Base-by-base conservation (phyloP, 2,113 vertebrate species). In the Aegithalos caudatus region DNA sequence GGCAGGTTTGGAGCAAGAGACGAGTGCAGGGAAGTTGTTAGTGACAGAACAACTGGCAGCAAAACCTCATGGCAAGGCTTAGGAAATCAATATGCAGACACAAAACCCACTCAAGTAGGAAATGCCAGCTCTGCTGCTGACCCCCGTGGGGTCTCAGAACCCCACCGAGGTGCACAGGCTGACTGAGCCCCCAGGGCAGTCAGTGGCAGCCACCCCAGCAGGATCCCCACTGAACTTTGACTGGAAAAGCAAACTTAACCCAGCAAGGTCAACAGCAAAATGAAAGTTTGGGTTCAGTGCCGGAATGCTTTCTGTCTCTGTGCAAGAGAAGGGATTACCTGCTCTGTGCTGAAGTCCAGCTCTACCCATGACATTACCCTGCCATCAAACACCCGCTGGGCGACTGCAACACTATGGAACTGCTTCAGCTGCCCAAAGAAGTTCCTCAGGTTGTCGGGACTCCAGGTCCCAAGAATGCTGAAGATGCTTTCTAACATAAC, bases 401-500 rank as follows among this genome's bases (percentile, higher is more conserved):
- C 27, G 1, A 0, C 33, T 22, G 98, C 95, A 12, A 99, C 96
- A 0, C 6, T 2, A 9, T 84, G 66, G 60, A 99, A 99, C 96
- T 99, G 99, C 6, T 0, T 33, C 4, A 99, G 96, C 64, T 99
- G 99, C 7, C 0, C 15, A 3, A 97, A 3, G 42, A 99, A 99
- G 94, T 35, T 98, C 27, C 8, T 87, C 33, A 99, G 14, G 66
- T 99, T 99, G 44, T 79, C 22, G 1, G 27, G 33, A 48, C 20
- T 98, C 98, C 99, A 99, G 44, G 61, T 65, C 2, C 17, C 95
- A 5, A 99, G 98, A 18, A 98, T 82, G 50, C 99, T 98, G 98
- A 99, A 99, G 78, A 99, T 98, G 4, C 51, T 97, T 2, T 97
- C 94, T 48, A 99, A 57, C 99, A 99, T 99, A 51, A 98, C 1